Evolutionary conservation across 2,888 invertebrate species (phyloP), one percentile per base, ranked within the genome.

Genomic region (Physocephala rufipes): DNA sequence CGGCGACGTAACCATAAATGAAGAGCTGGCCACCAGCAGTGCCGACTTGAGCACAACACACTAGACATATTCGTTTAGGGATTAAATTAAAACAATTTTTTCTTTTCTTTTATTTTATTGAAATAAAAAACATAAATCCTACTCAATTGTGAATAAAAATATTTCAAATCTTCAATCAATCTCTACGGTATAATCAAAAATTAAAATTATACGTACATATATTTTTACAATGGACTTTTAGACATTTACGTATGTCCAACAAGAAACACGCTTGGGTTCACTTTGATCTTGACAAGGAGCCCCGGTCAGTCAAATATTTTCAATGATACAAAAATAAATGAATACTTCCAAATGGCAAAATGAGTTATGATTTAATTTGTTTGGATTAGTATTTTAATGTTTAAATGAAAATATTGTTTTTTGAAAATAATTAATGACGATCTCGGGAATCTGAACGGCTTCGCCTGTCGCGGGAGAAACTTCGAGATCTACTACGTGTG

Each of bases 361-460:
- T 36, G 36, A 36, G 36, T 36, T 36, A 36, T 36, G 9, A 26
- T 55, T 55, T 9, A 36, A 36, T 30, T 61, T 58, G 15, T 58
- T 26, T 61, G 26, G 43, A n/a, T 62, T 62, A 15, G 19, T 21
- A 47, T 19, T 47, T 21, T 63, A 24, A 4, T 63, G 26, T 67
- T 55, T 43, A n/a, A 58, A 67, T 53, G 55, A 28, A 67, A 45
- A 67, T 47, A 58, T 43, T 43, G 16, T 43, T 30, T 49, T 58
- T 36, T 21, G 53, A 36, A 64, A 67, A 63, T 55, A 64, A 47
- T 58, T 30, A 89, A 79, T 89, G 89, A 70, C 89, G 88, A 81
- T 89, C 89, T 77, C 89, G 86, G 28, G 89, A 89, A 79, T 89
- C 89, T 67, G 89, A 89, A 76, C 89, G 87, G 82, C 89, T 89